Evolutionary conservation across 1,140 invertebrate genomes (phyloP), one percentile per base, ranked within the genome.

Genomic region (Drosophila triauraria): DNA sequence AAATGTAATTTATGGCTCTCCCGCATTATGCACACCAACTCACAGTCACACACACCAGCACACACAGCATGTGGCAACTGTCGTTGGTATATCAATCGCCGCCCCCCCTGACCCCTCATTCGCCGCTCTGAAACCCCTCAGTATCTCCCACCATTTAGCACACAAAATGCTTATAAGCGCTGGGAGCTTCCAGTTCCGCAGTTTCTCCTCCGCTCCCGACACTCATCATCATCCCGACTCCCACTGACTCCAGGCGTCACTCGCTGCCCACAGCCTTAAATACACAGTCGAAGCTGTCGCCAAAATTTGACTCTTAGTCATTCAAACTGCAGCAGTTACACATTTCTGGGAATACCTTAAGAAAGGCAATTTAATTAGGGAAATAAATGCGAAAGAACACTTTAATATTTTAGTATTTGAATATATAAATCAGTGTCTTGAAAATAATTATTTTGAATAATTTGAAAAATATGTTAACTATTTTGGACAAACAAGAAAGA

Each of bases 1-100:
- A 91, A 92, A 92, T 90, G 91, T 92, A 92, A 92, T 92, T 92
- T 92, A 92, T 92, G 76, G 87, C 84, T 78, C 80, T 84, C 90
- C 80, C 84, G 85, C 85, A 90, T 91, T 85, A 86, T 91, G 86
- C 86, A 91, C 86, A 86, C 76, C 78, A 90, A 50, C 70, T 72
- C 71, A 69, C 57, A 71, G 59, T 70, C 65, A 61, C 70, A 74
- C 54, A 68, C 68, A 75, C 64, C 54, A 59, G 47, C 60, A 50
- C 61, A 68, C 68, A 63, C 57, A 72, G 67, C 68, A 74, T 74
- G 62, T 68, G 75, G 75, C 74, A 56, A 62, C 63, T 75, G 67
- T 70, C 71, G 54, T 42, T 68, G 50, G 50, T 54, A 62, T 74
- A 62, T 75, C 56, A 71, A 46, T 12, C 25, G 38, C 70, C 25